These are phyloP conservation scores for Micronycteris hirsuta DNA, from an alignment of 2,113 vertebrate species.

Conservation along the genomic window DNA sequence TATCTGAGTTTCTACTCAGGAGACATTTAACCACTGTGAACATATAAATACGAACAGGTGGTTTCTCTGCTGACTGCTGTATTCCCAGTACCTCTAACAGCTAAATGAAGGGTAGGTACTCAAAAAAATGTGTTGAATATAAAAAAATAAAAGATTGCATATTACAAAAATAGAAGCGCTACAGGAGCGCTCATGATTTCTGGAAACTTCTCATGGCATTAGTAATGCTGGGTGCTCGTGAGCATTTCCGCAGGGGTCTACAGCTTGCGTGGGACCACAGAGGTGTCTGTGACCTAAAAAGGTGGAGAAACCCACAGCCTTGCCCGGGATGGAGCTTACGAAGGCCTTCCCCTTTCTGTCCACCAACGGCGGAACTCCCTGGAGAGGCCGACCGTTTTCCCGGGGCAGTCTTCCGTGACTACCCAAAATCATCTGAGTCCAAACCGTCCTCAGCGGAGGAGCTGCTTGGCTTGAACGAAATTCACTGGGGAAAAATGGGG, in stretches of 20 bases:
- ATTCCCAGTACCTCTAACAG: neutral
- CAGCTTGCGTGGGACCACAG: neutral
- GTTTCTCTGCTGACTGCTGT: neutral
- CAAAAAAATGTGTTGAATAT: neutral
- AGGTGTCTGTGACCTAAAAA: neutral
- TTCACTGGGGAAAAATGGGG: neutral
- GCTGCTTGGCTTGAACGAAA: neutral
- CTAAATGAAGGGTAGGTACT: neutral
- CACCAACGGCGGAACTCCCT: neutral
- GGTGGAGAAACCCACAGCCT: neutral
- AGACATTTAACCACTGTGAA: constrained; percentile 19
- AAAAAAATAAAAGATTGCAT: neutral
- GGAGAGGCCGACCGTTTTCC: neutral
- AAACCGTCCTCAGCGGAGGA: neutral
- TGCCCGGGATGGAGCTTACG: neutral
- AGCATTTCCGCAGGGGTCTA: neutral
- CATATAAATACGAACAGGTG: neutral
- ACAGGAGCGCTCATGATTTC: neutral
- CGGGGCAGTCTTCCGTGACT: neutral
- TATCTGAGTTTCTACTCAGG: neutral
- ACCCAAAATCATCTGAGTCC: neutral
- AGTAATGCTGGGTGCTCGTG: neutral
- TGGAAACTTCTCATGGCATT: neutral
- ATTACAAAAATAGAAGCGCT: neutral
- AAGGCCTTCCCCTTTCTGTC: neutral